Evolutionary conservation across 2,113 vertebrate species (phyloP).

Genomic region (Tyto alba): DNA sequence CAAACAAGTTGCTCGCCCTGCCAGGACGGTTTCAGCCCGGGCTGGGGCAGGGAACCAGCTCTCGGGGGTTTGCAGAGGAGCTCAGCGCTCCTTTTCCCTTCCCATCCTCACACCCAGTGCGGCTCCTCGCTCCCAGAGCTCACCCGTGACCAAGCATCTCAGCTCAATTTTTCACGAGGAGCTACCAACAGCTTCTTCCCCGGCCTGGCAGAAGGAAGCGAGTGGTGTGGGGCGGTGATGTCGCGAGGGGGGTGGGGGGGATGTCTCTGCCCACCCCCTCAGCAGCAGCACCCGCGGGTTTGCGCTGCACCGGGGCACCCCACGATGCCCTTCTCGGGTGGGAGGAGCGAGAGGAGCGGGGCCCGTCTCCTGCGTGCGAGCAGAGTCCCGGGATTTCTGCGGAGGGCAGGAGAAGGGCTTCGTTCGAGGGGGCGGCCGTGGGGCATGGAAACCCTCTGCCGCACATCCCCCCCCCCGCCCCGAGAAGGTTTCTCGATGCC

Average conservation of each 20-base stretch:
- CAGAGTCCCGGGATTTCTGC: rapidly evolving
- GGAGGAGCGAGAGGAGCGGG: rapidly evolving
- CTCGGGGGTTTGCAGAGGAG: not conserved
- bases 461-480: too few species aligned
- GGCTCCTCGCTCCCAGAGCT: rapidly evolving
- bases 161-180: not conserved
- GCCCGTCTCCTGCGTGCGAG: rapidly evolving
- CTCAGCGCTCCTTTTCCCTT: not conserved
- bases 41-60: not conserved
- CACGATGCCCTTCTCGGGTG: too few species aligned
- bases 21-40: rapidly evolving
- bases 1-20: not conserved
- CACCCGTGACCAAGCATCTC: not conserved
- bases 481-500: too few species aligned
- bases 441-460: rapidly evolving
- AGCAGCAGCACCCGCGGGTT: not conserved
- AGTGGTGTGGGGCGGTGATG: too few species aligned
- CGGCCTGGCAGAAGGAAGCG: rapidly evolving
- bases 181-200: too few species aligned
- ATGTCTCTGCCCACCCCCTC: not conserved
- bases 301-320: too few species aligned
- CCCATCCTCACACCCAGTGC: rapidly evolving
- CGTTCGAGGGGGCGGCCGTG: rapidly evolving
- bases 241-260: too few species aligned
- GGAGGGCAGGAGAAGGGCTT: not conserved